phyloP scores from a whole-genome alignment of 2,888 invertebrate species.

The Nysson spinosus region DNA sequence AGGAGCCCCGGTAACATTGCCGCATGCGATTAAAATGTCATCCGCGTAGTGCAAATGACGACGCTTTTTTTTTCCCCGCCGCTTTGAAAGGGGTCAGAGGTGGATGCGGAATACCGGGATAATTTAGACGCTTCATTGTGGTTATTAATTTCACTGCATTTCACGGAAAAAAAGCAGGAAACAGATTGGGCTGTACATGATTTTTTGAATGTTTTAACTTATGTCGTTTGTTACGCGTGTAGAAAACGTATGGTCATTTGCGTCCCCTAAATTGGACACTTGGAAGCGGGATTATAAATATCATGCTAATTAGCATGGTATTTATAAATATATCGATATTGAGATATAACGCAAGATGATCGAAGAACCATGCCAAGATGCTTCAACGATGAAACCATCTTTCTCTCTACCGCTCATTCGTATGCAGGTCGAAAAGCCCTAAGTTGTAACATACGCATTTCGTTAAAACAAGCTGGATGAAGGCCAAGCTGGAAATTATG shows the following conservation, averaged over 20 bases:
- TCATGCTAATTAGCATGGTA: no score
- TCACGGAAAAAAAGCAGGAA: slow-evolving; percentile 31
- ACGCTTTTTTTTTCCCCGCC: slow-evolving; percentile 38
- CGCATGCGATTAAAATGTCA: slow-evolving; percentile 57
- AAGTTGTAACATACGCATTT: slow-evolving; percentile 63
- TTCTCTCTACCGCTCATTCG: slow-evolving; percentile 55
- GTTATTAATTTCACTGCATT: slow-evolving; percentile 50
- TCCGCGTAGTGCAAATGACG: slow-evolving; percentile 56
- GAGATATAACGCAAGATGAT: no score
- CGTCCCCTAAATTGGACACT: background rate
- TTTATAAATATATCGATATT: no score
- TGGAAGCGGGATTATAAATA: no score
- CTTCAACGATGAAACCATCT: slow-evolving; percentile 27
- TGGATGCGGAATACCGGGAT: slow-evolving; percentile 32
- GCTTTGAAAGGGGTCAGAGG: slow-evolving; percentile 19
- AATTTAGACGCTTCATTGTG: slow-evolving; percentile 57
- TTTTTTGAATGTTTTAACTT: slow-evolving; percentile 51
- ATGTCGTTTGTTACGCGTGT: slow-evolving; percentile 11
- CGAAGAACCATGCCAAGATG: slow-evolving; percentile 9
- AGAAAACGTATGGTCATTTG: background rate
- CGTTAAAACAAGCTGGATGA: slow-evolving; percentile 56
- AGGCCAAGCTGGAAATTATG: slow-evolving; percentile 64
- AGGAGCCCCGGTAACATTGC: slow-evolving; percentile 32
- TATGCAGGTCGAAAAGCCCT: slow-evolving; percentile 63
- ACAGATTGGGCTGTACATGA: no score